Conservation (phyloP, 2,113 vertebrate genomes). For the Rhineura floridana region DNA sequence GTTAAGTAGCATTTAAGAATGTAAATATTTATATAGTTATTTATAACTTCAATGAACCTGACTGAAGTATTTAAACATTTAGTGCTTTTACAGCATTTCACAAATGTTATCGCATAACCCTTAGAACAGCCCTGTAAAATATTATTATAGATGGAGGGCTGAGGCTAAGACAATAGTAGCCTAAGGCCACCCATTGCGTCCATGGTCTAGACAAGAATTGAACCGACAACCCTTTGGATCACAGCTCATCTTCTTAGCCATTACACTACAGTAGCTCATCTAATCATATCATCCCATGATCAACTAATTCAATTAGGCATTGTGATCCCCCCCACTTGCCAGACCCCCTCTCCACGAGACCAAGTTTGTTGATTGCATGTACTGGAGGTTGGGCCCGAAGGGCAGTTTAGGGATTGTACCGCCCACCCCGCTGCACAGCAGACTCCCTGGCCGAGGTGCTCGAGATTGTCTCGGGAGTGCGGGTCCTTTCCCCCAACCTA, state of each 20-base stretch:
- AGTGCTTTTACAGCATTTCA: not conserved
- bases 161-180: not conserved
- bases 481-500: too few species aligned
- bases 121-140: not conserved
- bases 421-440: too few species aligned
- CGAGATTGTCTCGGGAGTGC: too few species aligned
- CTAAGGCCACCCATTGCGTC: not conserved
- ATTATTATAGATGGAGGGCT: not conserved
- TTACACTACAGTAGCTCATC: not conserved
- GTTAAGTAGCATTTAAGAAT: not conserved
- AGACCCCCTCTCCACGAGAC: too few species aligned
- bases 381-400: too few species aligned
- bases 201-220: not conserved
- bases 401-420: too few species aligned
- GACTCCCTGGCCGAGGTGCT: too few species aligned
- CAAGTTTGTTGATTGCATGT: too few species aligned
- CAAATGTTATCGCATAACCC: not conserved
- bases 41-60: not conserved
- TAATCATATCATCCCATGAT: not conserved
- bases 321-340: too few species aligned
- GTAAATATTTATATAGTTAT: not conserved
- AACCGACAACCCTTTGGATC: not conserved
- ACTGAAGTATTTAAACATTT: not conserved
- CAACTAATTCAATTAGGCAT: not conserved
- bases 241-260: not conserved